Evolutionary conservation across 2,113 vertebrate species (phyloP), one percentile per base, ranked within the genome.

Genomic region (Mirounga angustirostris): DNA sequence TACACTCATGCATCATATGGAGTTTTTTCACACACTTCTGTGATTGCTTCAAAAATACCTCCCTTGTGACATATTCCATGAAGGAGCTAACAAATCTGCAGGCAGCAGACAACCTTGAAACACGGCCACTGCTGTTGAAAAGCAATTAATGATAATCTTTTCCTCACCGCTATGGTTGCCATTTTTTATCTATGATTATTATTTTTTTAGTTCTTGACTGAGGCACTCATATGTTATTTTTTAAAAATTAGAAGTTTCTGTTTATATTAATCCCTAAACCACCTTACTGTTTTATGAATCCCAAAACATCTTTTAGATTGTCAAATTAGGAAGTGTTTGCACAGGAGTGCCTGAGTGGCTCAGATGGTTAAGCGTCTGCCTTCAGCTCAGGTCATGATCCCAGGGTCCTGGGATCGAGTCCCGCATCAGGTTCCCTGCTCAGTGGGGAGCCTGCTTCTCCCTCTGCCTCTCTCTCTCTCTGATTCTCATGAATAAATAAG

Each of bases 91-190:
- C 89, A 98, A 97, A 94, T 97, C 92, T 97, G n/a, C 93, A 97
- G 97, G 97, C 82, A 92, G 69, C 43, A 97, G 94, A 95, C 97
- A 97, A 98, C 97, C 93, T 98, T 97, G 94, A 98, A 98, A 79
- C 61, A 81, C 15, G 97, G 97, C 56, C 46, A 96, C 59, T 87
- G 80, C 52, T 97, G 71, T 95, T 98, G 69, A 81, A 84, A 98
- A 97, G 93, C 97, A 98, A 98, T 97, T 98, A 94, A 98, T 97
- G 91, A 94, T 91, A 94, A 94, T 95, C 67, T 95, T 95, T 58
- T 88, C 50, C 52, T 98, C 7, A 94, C 13, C 13, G 58, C 12
- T 40, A n/a, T 43, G 50, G 24, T 84, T 95, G 67, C 40, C 52
- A 67, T 0, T 65, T 0, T 33, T n/a, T 52, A 86, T 89, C 65